Evolutionary conservation across 92 coral and sea anemone species (phyloP).

Genomic region (Zoanthus sansibaricus): DNA sequence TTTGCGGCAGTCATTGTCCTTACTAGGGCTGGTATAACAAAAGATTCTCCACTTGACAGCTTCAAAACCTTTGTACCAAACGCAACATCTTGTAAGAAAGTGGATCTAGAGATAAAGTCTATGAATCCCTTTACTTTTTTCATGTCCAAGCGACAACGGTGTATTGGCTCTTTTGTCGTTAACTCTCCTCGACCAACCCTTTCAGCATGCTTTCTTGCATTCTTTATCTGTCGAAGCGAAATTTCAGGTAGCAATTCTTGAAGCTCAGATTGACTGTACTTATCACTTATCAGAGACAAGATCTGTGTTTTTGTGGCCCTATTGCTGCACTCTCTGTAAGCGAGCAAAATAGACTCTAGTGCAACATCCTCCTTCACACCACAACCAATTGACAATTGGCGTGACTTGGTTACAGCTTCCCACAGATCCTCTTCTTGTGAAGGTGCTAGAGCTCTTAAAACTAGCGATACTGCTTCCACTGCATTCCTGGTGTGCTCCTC

Average conservation of each 20-base stretch:
- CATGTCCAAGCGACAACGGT: not conserved
- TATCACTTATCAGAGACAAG: conserved; percentile 35
- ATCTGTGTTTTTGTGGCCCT: not conserved
- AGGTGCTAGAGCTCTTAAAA: not conserved
- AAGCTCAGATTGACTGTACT: conserved; percentile 54
- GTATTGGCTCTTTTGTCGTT: not conserved
- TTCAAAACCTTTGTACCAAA: not conserved
- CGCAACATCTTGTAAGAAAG: not conserved
- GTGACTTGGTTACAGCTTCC: not conserved
- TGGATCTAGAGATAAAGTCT: not conserved
- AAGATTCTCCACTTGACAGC: not conserved
- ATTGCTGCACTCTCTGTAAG: conserved; percentile 26
- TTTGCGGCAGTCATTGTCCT: not conserved
- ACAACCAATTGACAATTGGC: not conserved
- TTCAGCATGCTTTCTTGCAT: conserved; percentile 53
- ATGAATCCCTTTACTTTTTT: not conserved
- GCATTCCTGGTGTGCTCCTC: not conserved
- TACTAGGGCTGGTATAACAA: not conserved
- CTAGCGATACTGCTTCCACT: not conserved
- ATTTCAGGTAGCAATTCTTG: conserved; percentile 57
- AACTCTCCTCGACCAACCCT: conserved; percentile 33
- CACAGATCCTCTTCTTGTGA: not conserved
- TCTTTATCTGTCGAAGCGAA: conserved; percentile 53
- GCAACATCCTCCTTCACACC: not conserved
- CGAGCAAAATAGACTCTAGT: conserved; percentile 45